Evolutionary conservation across 2,113 vertebrate species (phyloP).

Genomic region (Sialia sialis): DNA sequence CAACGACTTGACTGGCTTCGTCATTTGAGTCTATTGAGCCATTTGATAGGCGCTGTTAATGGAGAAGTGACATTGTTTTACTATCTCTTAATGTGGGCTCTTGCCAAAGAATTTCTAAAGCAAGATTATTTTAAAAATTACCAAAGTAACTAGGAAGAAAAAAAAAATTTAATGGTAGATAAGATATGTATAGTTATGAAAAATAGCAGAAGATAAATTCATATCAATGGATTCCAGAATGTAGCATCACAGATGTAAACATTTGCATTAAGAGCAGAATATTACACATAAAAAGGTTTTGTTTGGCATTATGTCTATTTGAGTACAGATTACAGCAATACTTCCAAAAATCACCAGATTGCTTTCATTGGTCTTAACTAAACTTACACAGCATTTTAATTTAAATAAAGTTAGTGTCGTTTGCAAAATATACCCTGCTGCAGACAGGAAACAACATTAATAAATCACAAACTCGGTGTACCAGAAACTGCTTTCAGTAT

Average conservation of each 20-base stretch:
- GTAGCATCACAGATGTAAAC: not conserved
- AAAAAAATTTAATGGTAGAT: not conserved
- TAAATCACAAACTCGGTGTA: not conserved
- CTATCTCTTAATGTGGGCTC: not conserved
- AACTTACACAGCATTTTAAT: not conserved
- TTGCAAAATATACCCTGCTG: not conserved
- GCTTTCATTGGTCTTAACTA: not conserved
- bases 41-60: constrained; percentile 88
- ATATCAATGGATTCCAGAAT: not conserved
- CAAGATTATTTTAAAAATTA: not conserved
- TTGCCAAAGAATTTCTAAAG: not conserved
- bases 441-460: not conserved
- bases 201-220: not conserved
- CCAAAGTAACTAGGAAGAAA: not conserved
- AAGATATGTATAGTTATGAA: not conserved
- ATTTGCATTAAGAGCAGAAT: not conserved
- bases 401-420: not conserved
- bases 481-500: not conserved
- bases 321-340: not conserved
- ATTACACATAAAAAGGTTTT: not conserved
- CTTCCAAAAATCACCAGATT: not conserved
- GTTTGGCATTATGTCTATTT: not conserved
- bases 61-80: not conserved
- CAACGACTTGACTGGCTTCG: constrained; percentile 91
- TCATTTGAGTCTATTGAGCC: constrained; percentile 93